These are phyloP conservation scores for Xenotilapia caudafasciata DNA, from an alignment of 2,113 vertebrate species.

Conservation along the genomic window DNA sequence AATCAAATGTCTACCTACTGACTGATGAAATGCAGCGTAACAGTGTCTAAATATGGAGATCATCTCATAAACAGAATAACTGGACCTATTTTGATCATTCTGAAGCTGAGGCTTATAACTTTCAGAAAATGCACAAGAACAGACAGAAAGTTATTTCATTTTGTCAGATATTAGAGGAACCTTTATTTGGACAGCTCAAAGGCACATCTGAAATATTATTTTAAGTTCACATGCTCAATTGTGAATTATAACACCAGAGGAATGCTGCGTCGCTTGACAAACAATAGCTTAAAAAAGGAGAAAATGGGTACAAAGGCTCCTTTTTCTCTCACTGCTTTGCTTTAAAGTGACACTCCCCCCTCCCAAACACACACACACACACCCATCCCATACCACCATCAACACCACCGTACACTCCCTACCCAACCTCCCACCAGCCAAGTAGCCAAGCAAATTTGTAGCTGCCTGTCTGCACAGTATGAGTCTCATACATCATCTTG, in stretches of 20 bases:
- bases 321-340: conserved; percentile 21
- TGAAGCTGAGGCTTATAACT: neutral
- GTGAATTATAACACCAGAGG: conserved; percentile 47
- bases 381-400: neutral
- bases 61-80: neutral
- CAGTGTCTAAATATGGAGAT: neutral
- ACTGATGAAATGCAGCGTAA: conserved; percentile 2
- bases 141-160: conserved; percentile 4
- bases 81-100: neutral
- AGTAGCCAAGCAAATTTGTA: conserved; percentile 73
- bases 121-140: neutral
- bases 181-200: neutral
- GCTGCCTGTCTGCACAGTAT: conserved; percentile 68
- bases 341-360: conserved; percentile 18
- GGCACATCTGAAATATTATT: neutral
- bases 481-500: conserved; percentile 72
- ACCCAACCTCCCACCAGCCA: conserved; percentile 50
- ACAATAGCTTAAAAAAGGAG: conserved; percentile 23
- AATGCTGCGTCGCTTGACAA: conserved; percentile 36
- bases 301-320: conserved; percentile 35
- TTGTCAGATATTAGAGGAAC: conserved; percentile 16
- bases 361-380: neutral
- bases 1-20: conserved; percentile 44
- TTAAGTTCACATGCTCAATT: conserved; percentile 30
- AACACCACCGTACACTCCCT: neutral